These are phyloP conservation scores for Crotalus horridus DNA, from an alignment of 2,113 vertebrate genomes.

Conservation along the genomic window DNA sequence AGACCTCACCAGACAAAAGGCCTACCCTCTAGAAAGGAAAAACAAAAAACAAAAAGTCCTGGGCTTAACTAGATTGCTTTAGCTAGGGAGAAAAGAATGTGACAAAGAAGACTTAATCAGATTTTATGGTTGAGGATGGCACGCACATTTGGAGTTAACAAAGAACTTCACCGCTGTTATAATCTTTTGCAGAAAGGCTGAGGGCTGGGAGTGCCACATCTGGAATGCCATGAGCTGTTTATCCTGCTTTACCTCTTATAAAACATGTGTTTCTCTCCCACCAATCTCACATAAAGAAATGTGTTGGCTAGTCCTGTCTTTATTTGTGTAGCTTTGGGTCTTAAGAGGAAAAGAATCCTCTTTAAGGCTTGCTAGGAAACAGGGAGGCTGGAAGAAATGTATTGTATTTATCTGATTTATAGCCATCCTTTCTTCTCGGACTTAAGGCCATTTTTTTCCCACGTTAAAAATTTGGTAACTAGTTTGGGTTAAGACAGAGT, in stretches of 20 bases:
- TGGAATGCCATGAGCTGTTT: not conserved
- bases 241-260: not conserved
- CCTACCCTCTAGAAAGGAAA: not conserved
- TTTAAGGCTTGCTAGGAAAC: not conserved
- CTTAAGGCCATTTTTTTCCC: not conserved
- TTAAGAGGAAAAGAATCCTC: not conserved
- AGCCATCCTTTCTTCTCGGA: not conserved
- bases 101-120: not conserved
- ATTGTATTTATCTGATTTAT: not conserved
- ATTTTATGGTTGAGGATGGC: not conserved
- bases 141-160: not conserved
- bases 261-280: not conserved
- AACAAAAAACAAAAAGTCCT: not conserved
- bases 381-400: not conserved
- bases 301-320: not conserved
- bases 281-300: not conserved
- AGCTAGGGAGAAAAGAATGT: not conserved
- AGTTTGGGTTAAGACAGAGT: not conserved
- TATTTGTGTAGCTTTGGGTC: not conserved
- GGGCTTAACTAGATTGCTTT: not conserved
- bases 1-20: not conserved
- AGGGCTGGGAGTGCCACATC: not conserved
- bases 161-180: not conserved
- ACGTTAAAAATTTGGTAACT: not conserved
- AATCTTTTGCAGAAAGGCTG: not conserved